phyloP scores from a whole-genome alignment of 92 coral and sea anemone genomes.

The Porites lobata region DNA sequence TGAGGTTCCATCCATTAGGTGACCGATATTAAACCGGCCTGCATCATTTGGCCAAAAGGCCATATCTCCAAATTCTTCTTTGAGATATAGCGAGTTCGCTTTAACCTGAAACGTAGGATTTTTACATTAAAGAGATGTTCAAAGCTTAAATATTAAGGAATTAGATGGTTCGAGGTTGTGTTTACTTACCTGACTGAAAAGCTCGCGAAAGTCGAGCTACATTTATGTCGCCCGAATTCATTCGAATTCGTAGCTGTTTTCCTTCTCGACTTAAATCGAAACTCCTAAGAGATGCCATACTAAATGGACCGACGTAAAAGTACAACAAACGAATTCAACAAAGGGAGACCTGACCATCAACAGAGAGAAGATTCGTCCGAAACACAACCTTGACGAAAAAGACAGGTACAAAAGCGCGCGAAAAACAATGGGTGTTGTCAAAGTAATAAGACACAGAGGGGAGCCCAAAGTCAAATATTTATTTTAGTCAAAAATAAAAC shows the following conservation, averaged over 20 bases:
- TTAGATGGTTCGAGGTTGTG: background rate
- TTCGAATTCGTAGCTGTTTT: no score
- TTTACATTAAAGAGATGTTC: background rate
- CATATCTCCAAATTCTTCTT: conserved; percentile 66
- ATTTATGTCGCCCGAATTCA: conserved; percentile 28
- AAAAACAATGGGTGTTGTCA: no score
- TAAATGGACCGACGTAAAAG: no score
- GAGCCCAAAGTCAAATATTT: no score
- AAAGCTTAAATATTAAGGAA: background rate
- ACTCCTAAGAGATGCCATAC: no score
- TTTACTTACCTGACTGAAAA: conserved; percentile 61
- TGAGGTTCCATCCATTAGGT: conserved; percentile 47
- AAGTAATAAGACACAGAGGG: no score
- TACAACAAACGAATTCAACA: no score
- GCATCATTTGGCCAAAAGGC: conserved; percentile 68
- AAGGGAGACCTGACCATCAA: no score
- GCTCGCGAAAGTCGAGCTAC: conserved; percentile 60
- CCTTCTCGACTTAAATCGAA: conserved; percentile 20
- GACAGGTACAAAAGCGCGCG: no score
- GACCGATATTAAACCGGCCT: conserved; percentile 59
- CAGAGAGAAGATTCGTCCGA: no score
- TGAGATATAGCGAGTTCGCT: conserved; percentile 43
- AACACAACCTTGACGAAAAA: no score
- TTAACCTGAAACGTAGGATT: conserved; percentile 28
- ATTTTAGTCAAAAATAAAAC: no score